Percentiles rank a stretch among this genome's conserved stretches.
Conservation (phyloP, 2,113 vertebrate species). For the Cercocebus atys region DNA sequence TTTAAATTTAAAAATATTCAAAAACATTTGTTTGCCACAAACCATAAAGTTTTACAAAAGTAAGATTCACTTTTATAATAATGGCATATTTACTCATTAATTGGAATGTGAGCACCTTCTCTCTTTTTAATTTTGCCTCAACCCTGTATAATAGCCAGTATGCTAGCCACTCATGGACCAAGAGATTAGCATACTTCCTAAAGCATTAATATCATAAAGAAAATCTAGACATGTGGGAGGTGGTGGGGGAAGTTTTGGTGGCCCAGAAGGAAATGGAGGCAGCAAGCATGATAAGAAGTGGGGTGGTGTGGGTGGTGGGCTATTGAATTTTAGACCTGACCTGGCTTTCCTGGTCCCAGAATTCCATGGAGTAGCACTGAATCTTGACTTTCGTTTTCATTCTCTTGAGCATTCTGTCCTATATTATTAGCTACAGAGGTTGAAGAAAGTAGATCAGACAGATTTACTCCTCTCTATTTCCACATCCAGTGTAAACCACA, state of each 20-base stretch:
- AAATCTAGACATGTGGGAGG: constrained; percentile 91
- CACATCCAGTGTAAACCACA: constrained; percentile 91
- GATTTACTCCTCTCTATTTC: constrained; percentile 93
- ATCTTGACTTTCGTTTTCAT: constrained; percentile 85
- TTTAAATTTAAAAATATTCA: neutral
- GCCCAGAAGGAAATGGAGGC: constrained; percentile 90
- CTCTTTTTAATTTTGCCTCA: neutral
- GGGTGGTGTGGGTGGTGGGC: constrained; percentile 70
- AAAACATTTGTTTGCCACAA: neutral
- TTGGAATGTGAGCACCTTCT: neutral
- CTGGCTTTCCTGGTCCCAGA: constrained; percentile 85
- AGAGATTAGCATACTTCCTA: constrained; percentile 96
- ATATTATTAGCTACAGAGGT: constrained; percentile 83
- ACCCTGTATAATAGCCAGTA: constrained; percentile 95
- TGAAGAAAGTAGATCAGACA: constrained; percentile 88
- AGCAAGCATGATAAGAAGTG: constrained; percentile 87
- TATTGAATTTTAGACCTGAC: constrained; percentile 78
- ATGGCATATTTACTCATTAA: neutral
- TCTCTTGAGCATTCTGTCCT: constrained; percentile 68
- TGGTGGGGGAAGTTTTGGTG: constrained; percentile 96
- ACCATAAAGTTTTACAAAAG: neutral
- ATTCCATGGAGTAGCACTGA: constrained; percentile 88
- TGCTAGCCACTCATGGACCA: constrained; percentile 99
- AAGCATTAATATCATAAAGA: constrained; percentile 89
- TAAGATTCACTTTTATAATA: neutral